phyloP scores from a whole-genome alignment of 2,797 vertebrate genomes.

The Smutsia temminckii region DNA sequence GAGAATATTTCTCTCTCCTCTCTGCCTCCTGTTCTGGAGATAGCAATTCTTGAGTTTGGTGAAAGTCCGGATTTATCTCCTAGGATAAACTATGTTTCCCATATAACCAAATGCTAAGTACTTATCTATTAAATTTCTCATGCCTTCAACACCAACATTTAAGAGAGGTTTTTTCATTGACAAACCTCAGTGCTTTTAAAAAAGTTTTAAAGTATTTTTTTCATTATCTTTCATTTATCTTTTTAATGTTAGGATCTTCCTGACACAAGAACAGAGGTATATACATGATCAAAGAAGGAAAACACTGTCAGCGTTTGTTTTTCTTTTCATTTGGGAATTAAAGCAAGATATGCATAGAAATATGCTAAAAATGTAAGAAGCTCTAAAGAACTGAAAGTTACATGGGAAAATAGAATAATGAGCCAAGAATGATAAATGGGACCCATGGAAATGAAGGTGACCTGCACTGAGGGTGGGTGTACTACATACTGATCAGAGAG shows the following conservation, averaged over 20 bases:
- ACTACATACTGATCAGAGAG: neutral
- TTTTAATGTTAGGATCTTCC: slow-evolving; percentile 34
- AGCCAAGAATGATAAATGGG: neutral
- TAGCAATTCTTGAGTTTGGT: neutral
- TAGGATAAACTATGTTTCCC: neutral
- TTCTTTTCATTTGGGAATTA: slow-evolving; percentile 38
- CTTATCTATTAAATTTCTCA: neutral
- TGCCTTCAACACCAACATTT: neutral
- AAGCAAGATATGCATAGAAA: neutral
- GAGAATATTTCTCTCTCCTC: neutral
- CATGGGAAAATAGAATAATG: slow-evolving; percentile 36
- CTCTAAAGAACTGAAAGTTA: neutral
- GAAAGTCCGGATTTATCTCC: neutral
- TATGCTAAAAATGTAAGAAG: neutral
- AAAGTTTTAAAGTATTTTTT: neutral
- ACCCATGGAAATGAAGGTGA: neutral
- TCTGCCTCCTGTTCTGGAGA: neutral
- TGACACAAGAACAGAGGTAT: neutral
- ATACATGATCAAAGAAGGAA: slow-evolving; percentile 40
- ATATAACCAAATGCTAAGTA: neutral
- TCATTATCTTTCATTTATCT: neutral
- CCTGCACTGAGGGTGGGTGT: neutral
- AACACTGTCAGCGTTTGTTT: neutral
- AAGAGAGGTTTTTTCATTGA: neutral
- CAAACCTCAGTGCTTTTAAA: neutral